phyloP scores from a whole-genome alignment of 2,888 invertebrate species.

The Dione juno region DNA sequence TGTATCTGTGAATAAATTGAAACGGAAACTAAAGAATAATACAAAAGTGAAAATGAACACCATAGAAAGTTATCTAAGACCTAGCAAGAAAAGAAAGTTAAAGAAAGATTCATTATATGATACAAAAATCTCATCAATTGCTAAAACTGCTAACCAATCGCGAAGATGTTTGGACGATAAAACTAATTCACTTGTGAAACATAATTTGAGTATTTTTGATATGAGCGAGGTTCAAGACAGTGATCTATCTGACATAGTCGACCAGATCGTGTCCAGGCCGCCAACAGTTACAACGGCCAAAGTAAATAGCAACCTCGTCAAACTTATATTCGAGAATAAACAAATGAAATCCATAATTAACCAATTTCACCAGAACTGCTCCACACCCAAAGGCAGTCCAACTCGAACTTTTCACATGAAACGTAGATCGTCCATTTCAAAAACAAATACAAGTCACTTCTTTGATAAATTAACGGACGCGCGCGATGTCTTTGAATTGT shows the following conservation, averaged over 20 bases:
- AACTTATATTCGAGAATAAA: constrained; percentile 61
- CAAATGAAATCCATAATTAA: constrained; percentile 51
- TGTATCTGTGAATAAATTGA: constrained; percentile 68
- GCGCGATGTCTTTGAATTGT: constrained; percentile 85
- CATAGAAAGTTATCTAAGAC: constrained; percentile 68
- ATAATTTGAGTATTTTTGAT: constrained; percentile 61
- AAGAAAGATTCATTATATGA: constrained; percentile 56
- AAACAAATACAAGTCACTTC: constrained; percentile 79
- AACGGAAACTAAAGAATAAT: constrained; percentile 67
- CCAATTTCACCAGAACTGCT: constrained; percentile 62
- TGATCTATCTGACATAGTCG: constrained; percentile 71
- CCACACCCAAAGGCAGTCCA: constrained; percentile 71
- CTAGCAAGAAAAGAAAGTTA: constrained; percentile 61
- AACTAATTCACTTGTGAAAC: constrained; percentile 50
- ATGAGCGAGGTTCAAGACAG: constrained; percentile 56
- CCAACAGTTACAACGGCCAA: constrained; percentile 60
- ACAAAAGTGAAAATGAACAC: constrained; percentile 62
- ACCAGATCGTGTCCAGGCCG: constrained; percentile 65
- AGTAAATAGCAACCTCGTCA: constrained; percentile 66
- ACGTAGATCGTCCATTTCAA: constrained; percentile 52
- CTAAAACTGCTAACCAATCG: constrained; percentile 41
- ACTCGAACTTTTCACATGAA: constrained; percentile 47
- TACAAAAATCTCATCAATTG: constrained; percentile 59
- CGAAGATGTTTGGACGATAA: constrained; percentile 42
- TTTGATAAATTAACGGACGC: constrained; percentile 77